A percentile compares a stretch with the other conserved stretches of the same genome.
These are phyloP conservation scores for Chirona hameri DNA, from an alignment of 2,888 invertebrate genomes.

Conservation along the genomic window DNA sequence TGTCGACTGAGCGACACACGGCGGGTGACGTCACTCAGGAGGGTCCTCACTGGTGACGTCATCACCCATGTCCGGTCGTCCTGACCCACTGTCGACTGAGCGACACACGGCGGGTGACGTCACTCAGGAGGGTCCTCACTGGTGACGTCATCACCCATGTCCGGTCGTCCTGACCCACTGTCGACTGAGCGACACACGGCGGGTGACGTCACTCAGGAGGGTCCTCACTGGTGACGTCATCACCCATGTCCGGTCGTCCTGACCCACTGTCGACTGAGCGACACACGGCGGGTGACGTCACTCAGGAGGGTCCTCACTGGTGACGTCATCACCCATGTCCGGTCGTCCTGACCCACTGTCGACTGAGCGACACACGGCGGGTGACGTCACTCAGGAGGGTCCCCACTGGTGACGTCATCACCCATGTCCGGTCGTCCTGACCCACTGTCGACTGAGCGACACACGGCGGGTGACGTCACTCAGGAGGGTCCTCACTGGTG, in stretches of 20 bases:
- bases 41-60: no score
- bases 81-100: no score
- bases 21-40: not conserved
- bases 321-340: not conserved
- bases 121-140: no score
- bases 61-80: not conserved
- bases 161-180: no score
- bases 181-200: not conserved
- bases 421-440: not conserved
- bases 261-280: no score
- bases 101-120: not conserved
- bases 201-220: not conserved
- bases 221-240: no score
- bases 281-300: not conserved
- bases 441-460: no score
- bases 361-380: not conserved
- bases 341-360: no score
- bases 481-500: no score
- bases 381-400: not conserved
- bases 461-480: not conserved
- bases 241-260: not conserved
- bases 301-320: no score
- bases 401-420: no score
- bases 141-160: not conserved
- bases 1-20: not conserved